phyloP scores from a whole-genome alignment of 2,113 vertebrate species.

The Cyanistes caeruleus region DNA sequence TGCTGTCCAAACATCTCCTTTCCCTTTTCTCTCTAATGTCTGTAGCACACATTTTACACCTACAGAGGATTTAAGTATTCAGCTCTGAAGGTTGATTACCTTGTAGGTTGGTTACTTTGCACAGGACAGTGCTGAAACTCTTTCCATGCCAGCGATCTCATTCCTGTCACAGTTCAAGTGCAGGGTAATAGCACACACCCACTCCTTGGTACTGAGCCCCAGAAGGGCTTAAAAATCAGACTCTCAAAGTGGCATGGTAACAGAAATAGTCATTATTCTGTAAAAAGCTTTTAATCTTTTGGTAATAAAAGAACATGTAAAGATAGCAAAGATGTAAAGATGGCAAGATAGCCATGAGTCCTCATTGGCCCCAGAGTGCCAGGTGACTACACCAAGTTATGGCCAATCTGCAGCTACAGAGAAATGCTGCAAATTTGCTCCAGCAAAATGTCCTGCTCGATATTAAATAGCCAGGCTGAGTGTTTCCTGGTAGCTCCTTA shows the following conservation, averaged over 20 bases:
- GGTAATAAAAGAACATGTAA: neutral
- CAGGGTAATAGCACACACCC: neutral
- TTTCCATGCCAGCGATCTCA: neutral
- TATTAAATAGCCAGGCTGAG: neutral
- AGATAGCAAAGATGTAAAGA: too few species aligned
- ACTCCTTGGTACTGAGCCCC: neutral
- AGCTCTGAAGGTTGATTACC: neutral
- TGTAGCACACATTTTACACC: neutral
- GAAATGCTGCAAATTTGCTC: conserved; percentile 12
- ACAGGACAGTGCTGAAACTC: neutral
- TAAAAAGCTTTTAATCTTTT: neutral
- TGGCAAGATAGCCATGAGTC: neutral
- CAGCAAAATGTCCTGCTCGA: neutral
- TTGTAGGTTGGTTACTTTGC: neutral
- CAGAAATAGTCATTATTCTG: neutral
- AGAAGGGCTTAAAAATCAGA: neutral
- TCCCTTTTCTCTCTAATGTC: neutral
- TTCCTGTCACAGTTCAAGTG: neutral
- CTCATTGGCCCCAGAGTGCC: neutral
- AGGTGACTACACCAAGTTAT: neutral
- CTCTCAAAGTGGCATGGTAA: neutral
- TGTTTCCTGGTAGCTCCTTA: neutral
- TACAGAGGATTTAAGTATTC: neutral
- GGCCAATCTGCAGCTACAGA: conserved; percentile 14
- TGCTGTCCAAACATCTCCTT: neutral